These are phyloP conservation scores for Carollia perspicillata DNA, from an alignment of 2,113 vertebrate species.

Conservation along the genomic window DNA sequence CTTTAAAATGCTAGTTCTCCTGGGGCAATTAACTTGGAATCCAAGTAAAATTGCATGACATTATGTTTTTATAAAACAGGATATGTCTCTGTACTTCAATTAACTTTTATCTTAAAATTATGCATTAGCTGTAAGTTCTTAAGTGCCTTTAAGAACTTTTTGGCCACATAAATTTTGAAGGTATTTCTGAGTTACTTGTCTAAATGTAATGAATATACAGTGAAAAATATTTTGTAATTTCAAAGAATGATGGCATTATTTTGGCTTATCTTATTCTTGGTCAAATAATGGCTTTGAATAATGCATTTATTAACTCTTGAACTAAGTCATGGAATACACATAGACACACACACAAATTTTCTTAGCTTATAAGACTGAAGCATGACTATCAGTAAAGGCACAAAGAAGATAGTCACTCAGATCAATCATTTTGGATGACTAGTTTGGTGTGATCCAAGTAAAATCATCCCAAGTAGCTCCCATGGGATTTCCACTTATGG, in stretches of 20 bases:
- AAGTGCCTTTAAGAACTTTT: slow-evolving; percentile 39
- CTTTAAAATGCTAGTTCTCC: slow-evolving; percentile 50
- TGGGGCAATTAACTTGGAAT: slow-evolving; percentile 69
- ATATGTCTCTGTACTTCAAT: slow-evolving; percentile 60
- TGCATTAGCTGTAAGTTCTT: slow-evolving; percentile 35
- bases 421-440: slow-evolving; percentile 70
- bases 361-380: slow-evolving; percentile 46
- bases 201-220: slow-evolving; percentile 38
- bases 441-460: slow-evolving; percentile 64
- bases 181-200: slow-evolving; percentile 45
- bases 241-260: slow-evolving; percentile 55
- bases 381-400: slow-evolving; percentile 53
- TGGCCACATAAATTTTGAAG: slow-evolving; percentile 55
- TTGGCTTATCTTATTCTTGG: slow-evolving; percentile 37
- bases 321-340: slow-evolving; percentile 28
- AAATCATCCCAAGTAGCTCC: slow-evolving; percentile 61
- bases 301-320: slow-evolving; percentile 5
- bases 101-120: slow-evolving; percentile 46
- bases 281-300: not conserved
- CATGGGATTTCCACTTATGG: slow-evolving; percentile 44
- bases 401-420: slow-evolving; percentile 16
- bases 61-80: slow-evolving; percentile 59
- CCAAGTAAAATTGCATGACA: not conserved
- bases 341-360: not conserved
- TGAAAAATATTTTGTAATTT: not conserved